These are phyloP conservation scores for Himalopsyche phryganea DNA, from an alignment of 1,140 invertebrate species.

Conservation along the genomic window DNA sequence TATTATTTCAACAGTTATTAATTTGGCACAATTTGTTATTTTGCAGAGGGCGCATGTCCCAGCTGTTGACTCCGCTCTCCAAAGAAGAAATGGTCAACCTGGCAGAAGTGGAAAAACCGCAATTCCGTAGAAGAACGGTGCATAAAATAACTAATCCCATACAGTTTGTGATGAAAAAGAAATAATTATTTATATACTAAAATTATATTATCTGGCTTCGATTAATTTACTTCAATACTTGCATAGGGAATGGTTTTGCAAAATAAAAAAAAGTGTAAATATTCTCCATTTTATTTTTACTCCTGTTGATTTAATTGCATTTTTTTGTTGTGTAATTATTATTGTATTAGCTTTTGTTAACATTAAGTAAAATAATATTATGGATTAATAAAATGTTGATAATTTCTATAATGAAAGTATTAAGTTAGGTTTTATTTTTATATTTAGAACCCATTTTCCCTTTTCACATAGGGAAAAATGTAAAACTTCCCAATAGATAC, in stretches of 20 bases:
- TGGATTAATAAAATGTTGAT: neutral
- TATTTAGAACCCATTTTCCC: no score
- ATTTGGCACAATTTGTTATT: no score
- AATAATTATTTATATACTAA: slow-evolving; percentile 5
- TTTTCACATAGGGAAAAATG: no score
- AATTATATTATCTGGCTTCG: neutral
- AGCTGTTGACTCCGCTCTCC: slow-evolving; percentile 23
- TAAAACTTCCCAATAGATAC: no score
- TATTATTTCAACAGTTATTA: no score
- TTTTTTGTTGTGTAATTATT: neutral
- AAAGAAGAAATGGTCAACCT: slow-evolving; percentile 22
- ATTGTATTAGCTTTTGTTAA: slow-evolving; percentile 1
- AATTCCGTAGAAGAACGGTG: slow-evolving; percentile 18
- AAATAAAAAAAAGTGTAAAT: no score
- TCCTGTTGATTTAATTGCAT: no score
- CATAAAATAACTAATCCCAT: slow-evolving; percentile 19
- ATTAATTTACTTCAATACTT: neutral
- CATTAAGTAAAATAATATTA: neutral
- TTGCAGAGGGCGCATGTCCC: slow-evolving; percentile 16
- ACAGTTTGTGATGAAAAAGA: slow-evolving; percentile 26
- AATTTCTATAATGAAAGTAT: no score
- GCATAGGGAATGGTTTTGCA: no score
- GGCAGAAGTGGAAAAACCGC: slow-evolving; percentile 8
- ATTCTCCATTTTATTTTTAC: no score
- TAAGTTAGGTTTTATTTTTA: no score